Percentiles rank a stretch among this genome's conserved stretches.
Conservation (phyloP, 2,797 vertebrate genomes). For the Myotis findleyi region DNA sequence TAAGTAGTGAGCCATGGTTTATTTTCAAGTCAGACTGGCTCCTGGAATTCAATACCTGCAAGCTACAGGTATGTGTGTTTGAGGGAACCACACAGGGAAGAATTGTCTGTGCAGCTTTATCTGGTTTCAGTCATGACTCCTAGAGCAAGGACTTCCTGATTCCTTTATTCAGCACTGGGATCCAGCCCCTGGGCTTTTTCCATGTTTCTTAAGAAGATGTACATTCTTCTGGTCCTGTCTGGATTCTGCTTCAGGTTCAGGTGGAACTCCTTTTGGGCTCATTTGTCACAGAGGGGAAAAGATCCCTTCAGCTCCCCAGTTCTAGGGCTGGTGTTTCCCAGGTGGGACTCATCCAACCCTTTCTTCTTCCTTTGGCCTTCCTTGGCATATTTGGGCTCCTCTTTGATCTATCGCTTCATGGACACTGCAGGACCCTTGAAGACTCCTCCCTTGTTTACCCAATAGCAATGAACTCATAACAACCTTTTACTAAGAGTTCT, state of each 20-base stretch:
- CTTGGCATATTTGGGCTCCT: background rate
- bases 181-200: background rate
- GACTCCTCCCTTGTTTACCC: constrained; percentile 54
- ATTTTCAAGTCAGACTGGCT: background rate
- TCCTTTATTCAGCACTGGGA: background rate
- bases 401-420: constrained; percentile 58
- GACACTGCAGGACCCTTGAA: background rate
- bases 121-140: background rate
- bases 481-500: background rate
- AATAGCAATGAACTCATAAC: background rate
- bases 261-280: background rate
- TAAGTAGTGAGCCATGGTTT: background rate
- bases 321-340: background rate
- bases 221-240: background rate
- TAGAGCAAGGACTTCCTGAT: background rate
- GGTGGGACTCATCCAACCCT: background rate
- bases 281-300: background rate
- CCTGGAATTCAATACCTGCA: background rate
- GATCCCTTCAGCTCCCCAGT: background rate
- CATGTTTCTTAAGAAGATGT: background rate
- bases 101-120: background rate
- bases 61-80: background rate
- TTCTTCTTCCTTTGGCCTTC: background rate
- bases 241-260: background rate
- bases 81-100: background rate